These are phyloP conservation scores for Pandemis heparana DNA, from an alignment of 2,888 invertebrate species.

Conservation along the genomic window DNA sequence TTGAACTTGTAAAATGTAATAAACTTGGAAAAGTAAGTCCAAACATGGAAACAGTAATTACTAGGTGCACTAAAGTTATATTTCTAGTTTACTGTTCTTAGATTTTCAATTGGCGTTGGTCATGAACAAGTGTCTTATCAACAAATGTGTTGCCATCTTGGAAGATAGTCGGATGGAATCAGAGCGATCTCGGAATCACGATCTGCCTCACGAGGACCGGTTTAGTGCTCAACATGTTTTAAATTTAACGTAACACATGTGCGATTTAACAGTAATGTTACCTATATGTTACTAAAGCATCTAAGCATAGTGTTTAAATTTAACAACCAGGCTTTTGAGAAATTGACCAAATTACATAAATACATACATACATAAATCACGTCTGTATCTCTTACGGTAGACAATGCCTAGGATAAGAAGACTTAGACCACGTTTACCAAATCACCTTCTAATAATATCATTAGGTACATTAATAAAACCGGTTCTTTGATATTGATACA, in stretches of 20 bases:
- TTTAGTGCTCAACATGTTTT: neutral
- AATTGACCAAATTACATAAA: too few relatives aligned
- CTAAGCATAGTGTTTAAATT: neutral
- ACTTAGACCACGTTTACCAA: too few relatives aligned
- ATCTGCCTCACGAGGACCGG: neutral
- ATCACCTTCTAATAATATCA: too few relatives aligned
- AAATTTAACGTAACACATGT: neutral
- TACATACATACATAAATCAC: too few relatives aligned
- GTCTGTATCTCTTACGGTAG: too few relatives aligned
- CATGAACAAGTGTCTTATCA: neutral
- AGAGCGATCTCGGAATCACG: slow-evolving; percentile 13
- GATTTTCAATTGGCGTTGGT: neutral
- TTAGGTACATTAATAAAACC: too few relatives aligned
- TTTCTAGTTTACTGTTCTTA: neutral
- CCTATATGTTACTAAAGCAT: neutral
- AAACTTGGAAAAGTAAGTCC: too few relatives aligned
- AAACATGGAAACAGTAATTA: too few relatives aligned
- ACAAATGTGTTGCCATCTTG: slow-evolving; percentile 16
- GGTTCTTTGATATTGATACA: too few relatives aligned
- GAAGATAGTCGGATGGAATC: slow-evolving; percentile 17
- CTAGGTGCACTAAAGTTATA: neutral
- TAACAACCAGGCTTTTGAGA: too few relatives aligned
- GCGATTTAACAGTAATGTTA: neutral
- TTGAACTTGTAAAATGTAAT: too few relatives aligned
- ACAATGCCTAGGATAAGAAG: too few relatives aligned